Evolutionary conservation across 2,113 vertebrate species (phyloP).

Genomic region (Pterocles orientalis): DNA sequence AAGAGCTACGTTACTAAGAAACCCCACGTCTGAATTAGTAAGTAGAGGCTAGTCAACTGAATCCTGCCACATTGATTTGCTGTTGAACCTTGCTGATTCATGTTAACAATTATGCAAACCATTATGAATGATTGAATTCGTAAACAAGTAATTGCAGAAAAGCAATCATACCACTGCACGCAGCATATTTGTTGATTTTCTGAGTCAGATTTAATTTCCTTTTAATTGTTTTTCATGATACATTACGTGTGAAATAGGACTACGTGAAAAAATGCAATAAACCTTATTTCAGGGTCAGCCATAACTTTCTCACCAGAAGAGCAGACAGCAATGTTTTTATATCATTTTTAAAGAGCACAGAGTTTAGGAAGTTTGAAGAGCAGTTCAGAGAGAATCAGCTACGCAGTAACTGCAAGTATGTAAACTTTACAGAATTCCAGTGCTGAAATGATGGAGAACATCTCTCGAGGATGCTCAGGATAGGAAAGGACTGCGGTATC

Average conservation of each 20-base stretch:
- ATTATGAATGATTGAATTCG: not conserved
- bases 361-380: not conserved
- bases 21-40: not conserved
- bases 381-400: not conserved
- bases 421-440: not conserved
- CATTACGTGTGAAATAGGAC: not conserved
- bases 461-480: not conserved
- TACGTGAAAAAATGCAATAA: not conserved
- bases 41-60: not conserved
- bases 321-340: not conserved
- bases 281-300: not conserved
- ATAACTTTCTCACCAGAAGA: not conserved
- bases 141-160: not conserved
- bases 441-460: not conserved
- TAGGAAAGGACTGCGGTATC: not conserved
- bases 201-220: constrained; percentile 18
- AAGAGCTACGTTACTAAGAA: constrained; percentile 40
- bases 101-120: constrained; percentile 3
- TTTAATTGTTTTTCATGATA: not conserved
- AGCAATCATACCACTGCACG: not conserved
- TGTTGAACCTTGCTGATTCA: not conserved
- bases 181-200: not conserved
- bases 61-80: not conserved
- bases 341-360: not conserved
- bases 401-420: not conserved